Conservation (phyloP, 2,113 vertebrate species). For the Chionodraco myersi region DNA sequence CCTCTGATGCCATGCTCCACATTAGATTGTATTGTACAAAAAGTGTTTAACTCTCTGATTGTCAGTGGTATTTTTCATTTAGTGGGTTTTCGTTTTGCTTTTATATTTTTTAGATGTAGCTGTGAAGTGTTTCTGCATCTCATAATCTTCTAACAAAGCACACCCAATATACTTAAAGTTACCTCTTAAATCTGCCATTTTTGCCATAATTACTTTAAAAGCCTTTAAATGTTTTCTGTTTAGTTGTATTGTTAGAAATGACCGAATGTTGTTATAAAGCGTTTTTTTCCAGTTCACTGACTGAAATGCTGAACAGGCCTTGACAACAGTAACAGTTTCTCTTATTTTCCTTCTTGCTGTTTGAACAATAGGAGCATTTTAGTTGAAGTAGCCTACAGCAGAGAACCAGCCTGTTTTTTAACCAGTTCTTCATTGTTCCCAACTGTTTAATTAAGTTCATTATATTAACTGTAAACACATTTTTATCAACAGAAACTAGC, state of each 20-base stretch:
- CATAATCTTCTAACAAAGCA: slow-evolving; percentile 1
- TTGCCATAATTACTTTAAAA: neutral
- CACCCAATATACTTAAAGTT: neutral
- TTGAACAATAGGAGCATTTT: slow-evolving; percentile 1
- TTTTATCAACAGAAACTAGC: neutral
- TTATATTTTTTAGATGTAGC: neutral
- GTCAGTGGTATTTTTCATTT: slow-evolving; percentile 11
- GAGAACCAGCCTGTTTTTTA: neutral
- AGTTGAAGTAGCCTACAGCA: neutral
- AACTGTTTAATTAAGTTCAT: neutral
- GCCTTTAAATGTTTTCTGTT: neutral
- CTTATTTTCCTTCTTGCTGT: slow-evolving; percentile 17
- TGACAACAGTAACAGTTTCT: neutral
- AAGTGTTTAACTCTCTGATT: slow-evolving; percentile 1
- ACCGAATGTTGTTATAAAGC: neutral
- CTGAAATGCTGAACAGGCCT: neutral
- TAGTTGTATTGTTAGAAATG: neutral
- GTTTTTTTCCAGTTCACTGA: neutral
- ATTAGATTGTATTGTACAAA: slow-evolving; percentile 36
- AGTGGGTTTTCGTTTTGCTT: neutral
- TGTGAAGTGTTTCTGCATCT: neutral
- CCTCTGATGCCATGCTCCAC: slow-evolving; percentile 71
- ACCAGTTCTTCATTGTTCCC: neutral
- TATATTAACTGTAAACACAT: neutral
- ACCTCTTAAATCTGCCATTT: neutral